Base-by-base conservation (phyloP, 1,140 invertebrate species). In the Drosophila teissieri region DNA sequence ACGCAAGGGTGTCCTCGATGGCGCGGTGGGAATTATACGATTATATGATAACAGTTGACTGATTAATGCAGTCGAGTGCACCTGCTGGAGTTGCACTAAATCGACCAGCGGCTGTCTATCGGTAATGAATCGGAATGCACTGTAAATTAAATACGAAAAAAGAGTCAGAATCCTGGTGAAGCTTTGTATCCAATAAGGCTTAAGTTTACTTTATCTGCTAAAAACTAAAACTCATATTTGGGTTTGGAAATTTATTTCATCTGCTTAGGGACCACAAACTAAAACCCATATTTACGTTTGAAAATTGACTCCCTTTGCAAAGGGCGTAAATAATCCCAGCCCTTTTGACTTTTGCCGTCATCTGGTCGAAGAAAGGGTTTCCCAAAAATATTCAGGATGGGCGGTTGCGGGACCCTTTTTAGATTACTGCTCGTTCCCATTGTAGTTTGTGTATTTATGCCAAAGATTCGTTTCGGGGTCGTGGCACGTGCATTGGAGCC, bases 401-500 rank as follows among this genome's bases (percentile, higher is more conserved):
- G 46, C 24, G 24, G 8, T 12, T 55, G 19, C 7, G 31, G 22
- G 36, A 27, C 39, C 68, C 72, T 73, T 15, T 15, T 34, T 63
- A 55, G 68, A 48, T 74, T 55, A 55, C 36, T 44, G 5, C 19
- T 15, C 11, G 5, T 24, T 15, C 8, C 37, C 52, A 70, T 70
- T 48, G 46, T 65, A 63, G 58, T 63, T 60, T 39, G 65, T 34
- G 63, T 60, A 65, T 54, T 49, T 17, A 53, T 60, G 45, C 55
- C 37, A 58, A 55, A 55, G 52, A 62, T 55, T 52, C 36, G 44
- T 60, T 58, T 64, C 17, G 53, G 40, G 48, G 37, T 10, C 39
- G 36, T 69, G 83, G 83, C 83, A 83, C 76, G 84, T 83, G 76
- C 84, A 88, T 80, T 77, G 77, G 80, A 80, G 57, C 72, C 53